A percentile compares a stretch with the other conserved stretches of the same genome.
Conservation (phyloP, 2,888 invertebrate species). For the Thymelicus acteon region DNA sequence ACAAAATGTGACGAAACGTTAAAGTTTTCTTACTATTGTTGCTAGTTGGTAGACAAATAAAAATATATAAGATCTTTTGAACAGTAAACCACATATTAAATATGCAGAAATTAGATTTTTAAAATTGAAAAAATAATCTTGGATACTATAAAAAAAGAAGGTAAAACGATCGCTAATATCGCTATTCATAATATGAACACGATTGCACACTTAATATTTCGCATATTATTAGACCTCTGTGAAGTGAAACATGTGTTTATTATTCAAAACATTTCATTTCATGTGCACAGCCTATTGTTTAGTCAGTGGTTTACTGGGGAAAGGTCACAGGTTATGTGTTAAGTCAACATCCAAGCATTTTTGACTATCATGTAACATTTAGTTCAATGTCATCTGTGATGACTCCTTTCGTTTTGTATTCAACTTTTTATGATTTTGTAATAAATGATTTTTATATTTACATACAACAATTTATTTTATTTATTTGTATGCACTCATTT, state of each 20-base stretch:
- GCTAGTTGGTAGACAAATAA: background rate
- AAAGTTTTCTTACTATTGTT: background rate
- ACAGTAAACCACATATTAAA: background rate
- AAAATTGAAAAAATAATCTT: background rate
- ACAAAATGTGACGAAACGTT: background rate
- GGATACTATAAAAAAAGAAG: no score
- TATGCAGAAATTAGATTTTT: background rate
- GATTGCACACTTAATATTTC: no score
- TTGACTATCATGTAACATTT: background rate
- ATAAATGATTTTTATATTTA: background rate
- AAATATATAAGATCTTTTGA: background rate
- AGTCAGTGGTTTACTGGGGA: background rate
- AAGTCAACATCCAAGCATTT: no score
- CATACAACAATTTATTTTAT: background rate
- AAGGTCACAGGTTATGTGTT: no score
- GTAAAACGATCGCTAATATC: no score
- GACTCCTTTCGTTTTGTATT: background rate
- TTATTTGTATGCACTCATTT: no score
- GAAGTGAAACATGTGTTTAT: no score
- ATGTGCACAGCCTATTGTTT: background rate
- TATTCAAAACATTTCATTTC: no score
- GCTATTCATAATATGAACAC: no score
- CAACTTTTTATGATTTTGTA: slow-evolving; percentile 11
- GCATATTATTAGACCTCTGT: no score
- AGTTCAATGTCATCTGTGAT: background rate